A percentile compares a stretch with the other conserved stretches of the same genome.
These are phyloP conservation scores for Scaptomyza polygonia DNA, from an alignment of 2,888 invertebrate genomes.

Conservation along the genomic window DNA sequence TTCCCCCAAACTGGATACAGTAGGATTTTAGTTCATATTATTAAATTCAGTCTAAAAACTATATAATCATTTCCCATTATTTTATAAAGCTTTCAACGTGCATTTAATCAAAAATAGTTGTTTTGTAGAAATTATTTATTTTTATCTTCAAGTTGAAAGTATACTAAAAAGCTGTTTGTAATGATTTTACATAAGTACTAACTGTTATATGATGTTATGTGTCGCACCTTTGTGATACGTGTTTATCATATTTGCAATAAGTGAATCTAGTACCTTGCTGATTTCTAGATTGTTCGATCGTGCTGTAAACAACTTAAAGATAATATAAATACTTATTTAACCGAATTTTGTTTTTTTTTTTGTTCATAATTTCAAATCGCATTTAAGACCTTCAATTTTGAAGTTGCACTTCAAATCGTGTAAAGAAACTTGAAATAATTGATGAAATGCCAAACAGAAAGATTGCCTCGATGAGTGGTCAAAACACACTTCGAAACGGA, in stretches of 20 bases:
- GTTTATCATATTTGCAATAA: background rate
- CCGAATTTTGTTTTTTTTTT: background rate
- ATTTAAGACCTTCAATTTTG: background rate
- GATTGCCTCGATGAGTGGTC: constrained; percentile 2
- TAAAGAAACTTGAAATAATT: too few relatives aligned
- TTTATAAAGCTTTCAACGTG: too few relatives aligned
- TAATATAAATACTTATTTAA: constrained; percentile 2
- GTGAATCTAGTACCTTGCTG: background rate
- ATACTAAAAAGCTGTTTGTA: too few relatives aligned
- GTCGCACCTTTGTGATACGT: background rate
- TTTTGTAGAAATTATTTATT: too few relatives aligned
- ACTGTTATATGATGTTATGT: background rate
- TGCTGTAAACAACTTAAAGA: background rate
- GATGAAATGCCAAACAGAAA: constrained; percentile 1
- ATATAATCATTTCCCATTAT: too few relatives aligned
- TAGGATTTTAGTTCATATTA: too few relatives aligned
- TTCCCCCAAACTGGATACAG: too few relatives aligned
- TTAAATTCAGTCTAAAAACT: too few relatives aligned
- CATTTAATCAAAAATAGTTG: too few relatives aligned
- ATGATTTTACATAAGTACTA: too few relatives aligned
- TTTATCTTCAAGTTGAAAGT: too few relatives aligned
- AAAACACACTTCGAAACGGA: constrained; percentile 48
- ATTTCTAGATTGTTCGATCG: background rate
- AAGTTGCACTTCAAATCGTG: constrained; percentile 2
- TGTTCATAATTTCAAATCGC: background rate